These are phyloP conservation scores for Aurelia coerulea DNA, from an alignment of 30 jellyfish, hydroid and myxozoan species.

Conservation along the genomic window DNA sequence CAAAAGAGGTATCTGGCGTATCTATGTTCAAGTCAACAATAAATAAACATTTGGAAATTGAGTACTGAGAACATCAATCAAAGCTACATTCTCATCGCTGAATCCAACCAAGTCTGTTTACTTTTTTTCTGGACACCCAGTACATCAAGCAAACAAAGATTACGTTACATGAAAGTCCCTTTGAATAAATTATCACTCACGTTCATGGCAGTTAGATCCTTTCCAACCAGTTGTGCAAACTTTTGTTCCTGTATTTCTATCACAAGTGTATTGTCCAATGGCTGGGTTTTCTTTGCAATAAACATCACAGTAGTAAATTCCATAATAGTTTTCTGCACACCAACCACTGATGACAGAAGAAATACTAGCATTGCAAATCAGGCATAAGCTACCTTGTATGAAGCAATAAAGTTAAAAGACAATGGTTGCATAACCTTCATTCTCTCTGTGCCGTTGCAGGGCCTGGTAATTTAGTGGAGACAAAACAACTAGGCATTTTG, in stretches of 20 bases:
- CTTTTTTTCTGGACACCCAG: too few relatives aligned
- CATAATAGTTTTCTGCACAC: slow-evolving; percentile 58
- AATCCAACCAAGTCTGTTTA: too few relatives aligned
- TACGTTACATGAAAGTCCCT: neutral
- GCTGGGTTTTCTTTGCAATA: slow-evolving; percentile 57
- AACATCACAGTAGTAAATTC: slow-evolving; percentile 44
- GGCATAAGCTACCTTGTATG: neutral
- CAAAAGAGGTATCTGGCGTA: too few relatives aligned
- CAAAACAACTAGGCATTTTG: too few relatives aligned
- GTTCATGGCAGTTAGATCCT: slow-evolving; percentile 74
- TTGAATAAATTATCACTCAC: slow-evolving; percentile 11
- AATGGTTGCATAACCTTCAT: neutral
- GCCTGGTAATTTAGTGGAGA: too few relatives aligned
- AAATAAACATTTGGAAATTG: too few relatives aligned
- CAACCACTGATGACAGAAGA: slow-evolving; percentile 32
- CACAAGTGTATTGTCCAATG: slow-evolving; percentile 68
- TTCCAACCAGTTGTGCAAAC: slow-evolving; percentile 72
- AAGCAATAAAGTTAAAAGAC: neutral
- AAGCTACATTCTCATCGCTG: too few relatives aligned
- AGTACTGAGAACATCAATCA: too few relatives aligned
- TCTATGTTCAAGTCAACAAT: too few relatives aligned
- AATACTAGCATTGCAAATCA: neutral
- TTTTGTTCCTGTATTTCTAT: slow-evolving; percentile 65
- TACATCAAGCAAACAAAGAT: neutral
- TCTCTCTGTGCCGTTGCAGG: too few relatives aligned